These are phyloP conservation scores for Nomada fucata DNA, from an alignment of 2,888 invertebrate species.

Conservation along the genomic window DNA sequence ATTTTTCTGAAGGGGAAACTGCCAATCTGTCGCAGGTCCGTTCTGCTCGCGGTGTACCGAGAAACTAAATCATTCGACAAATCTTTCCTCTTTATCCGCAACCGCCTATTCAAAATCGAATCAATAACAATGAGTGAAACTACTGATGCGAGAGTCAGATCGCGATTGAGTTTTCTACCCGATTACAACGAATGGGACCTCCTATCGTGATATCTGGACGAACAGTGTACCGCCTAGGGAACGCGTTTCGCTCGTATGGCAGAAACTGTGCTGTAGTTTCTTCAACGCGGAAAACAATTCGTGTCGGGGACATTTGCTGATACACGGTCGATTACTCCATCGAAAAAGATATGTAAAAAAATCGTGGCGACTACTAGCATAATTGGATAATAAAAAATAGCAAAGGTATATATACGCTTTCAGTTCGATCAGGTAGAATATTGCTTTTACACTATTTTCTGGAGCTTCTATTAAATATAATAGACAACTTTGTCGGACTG, in stretches of 20 bases:
- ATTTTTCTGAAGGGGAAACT: not conserved
- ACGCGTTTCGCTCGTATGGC: slow-evolving; percentile 42
- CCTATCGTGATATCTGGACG: slow-evolving; percentile 71
- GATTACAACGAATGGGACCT: slow-evolving; percentile 73
- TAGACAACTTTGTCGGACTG: no score
- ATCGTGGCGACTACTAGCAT: no score
- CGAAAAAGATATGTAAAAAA: no score
- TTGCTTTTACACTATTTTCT: no score
- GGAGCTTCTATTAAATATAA: no score
- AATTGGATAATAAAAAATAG: no score
- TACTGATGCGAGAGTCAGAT: slow-evolving; percentile 73
- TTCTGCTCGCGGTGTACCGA: slow-evolving; percentile 17
- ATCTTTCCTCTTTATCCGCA: slow-evolving; percentile 58
- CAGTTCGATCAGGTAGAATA: no score
- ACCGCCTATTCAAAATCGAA: slow-evolving; percentile 66
- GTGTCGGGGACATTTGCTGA: not conserved
- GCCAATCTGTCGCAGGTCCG: slow-evolving; percentile 15
- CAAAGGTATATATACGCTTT: no score
- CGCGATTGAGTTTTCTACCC: slow-evolving; percentile 75
- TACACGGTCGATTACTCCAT: no score
- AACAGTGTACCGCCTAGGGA: slow-evolving; percentile 67
- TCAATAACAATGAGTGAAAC: slow-evolving; percentile 73
- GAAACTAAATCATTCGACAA: slow-evolving; percentile 42
- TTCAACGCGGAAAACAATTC: not conserved
- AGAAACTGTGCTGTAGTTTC: not conserved